These are phyloP conservation scores for Sylvicola cinctus DNA, from an alignment of 2,888 invertebrate genomes.

Conservation along the genomic window DNA sequence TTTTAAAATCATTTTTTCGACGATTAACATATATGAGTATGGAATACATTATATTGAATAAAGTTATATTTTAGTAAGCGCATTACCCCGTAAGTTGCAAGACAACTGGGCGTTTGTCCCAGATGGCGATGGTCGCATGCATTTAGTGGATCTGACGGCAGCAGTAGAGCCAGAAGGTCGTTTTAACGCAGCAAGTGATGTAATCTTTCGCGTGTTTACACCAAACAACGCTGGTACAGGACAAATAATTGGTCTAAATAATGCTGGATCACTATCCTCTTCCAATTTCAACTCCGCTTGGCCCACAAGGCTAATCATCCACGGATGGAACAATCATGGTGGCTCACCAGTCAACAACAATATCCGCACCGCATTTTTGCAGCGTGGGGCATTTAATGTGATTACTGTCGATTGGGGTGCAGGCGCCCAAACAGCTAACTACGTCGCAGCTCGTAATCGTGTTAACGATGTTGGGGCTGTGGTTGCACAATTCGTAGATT, in stretches of 20 bases:
- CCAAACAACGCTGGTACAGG: constrained; percentile 12
- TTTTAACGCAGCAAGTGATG: not conserved
- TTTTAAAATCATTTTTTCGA: no score
- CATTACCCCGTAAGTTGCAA: no score
- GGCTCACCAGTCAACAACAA: constrained; percentile 19
- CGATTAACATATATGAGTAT: no score
- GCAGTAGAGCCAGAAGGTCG: no score
- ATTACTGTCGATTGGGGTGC: constrained; percentile 37
- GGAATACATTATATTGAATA: no score
- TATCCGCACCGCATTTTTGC: constrained; percentile 27
- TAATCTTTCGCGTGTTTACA: not conserved
- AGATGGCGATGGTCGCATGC: constrained; percentile 5
- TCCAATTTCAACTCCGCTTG: constrained; percentile 15
- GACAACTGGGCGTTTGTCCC: constrained; percentile 6
- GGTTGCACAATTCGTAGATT: constrained; percentile 16
- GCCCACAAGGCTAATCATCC: constrained; percentile 27
- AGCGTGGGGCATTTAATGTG: constrained; percentile 33
- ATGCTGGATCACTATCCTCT: constrained; percentile 10
- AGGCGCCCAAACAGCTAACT: constrained; percentile 32
- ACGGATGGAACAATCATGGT: constrained; percentile 36
- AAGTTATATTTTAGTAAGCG: no score
- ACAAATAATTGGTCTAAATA: constrained; percentile 11
- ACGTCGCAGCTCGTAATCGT: constrained; percentile 29
- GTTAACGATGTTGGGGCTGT: constrained; percentile 13
- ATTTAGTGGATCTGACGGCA: constrained; percentile 2